These are phyloP conservation scores for Phlogophora meticulosa DNA, from an alignment of 2,888 invertebrate species.

Conservation along the genomic window DNA sequence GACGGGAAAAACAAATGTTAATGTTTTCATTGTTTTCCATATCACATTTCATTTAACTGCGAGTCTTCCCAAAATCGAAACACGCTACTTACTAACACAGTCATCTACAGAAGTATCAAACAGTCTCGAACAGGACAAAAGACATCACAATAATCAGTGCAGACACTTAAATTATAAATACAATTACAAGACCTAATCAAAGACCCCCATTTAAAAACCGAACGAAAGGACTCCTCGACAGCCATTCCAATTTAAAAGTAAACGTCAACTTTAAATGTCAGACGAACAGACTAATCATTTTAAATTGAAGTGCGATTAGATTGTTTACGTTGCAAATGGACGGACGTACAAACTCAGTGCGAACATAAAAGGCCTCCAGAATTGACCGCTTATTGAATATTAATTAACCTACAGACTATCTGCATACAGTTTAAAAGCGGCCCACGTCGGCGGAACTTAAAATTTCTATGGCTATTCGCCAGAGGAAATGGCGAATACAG, in stretches of 20 bases:
- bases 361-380: constrained; percentile 68
- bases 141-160: background rate
- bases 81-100: no score
- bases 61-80: no score
- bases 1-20: no score
- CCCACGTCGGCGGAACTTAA: constrained; percentile 84
- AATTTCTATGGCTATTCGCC: constrained; percentile 80
- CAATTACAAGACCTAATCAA: constrained; percentile 22
- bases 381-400: constrained; percentile 69
- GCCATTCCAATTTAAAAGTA: constrained; percentile 45
- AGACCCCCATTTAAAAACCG: constrained; percentile 6
- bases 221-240: constrained; percentile 9
- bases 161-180: constrained; percentile 1
- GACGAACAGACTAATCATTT: constrained; percentile 49
- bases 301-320: constrained; percentile 54
- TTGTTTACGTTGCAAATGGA: constrained; percentile 62
- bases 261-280: constrained; percentile 51
- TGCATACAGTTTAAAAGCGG: constrained; percentile 70
- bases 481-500: constrained; percentile 84
- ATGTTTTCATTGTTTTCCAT: no score
- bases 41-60: no score
- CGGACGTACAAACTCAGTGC: constrained; percentile 58
- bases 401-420: constrained; percentile 57
- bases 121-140: constrained; percentile 13
- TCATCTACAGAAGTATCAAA: background rate